These are phyloP conservation scores for Peromyscus californicus DNA, from an alignment of 2,113 vertebrate genomes.

Conservation along the genomic window DNA sequence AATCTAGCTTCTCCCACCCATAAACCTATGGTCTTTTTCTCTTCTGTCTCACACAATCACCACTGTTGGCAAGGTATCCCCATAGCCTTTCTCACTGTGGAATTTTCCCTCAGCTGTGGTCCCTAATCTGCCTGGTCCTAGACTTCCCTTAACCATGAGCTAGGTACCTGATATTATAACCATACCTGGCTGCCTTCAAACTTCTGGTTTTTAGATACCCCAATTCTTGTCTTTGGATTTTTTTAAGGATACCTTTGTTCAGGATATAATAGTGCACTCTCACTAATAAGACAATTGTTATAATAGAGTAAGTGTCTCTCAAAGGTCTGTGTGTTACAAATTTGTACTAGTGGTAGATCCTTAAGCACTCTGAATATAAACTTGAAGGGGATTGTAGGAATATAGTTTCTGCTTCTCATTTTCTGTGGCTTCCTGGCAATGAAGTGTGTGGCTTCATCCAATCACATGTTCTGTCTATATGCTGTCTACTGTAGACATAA, in stretches of 20 bases:
- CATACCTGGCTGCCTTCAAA: background rate
- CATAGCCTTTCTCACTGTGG: background rate
- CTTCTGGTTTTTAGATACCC: background rate
- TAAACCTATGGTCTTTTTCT: background rate
- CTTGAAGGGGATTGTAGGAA: background rate
- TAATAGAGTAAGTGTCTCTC: background rate
- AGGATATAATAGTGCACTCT: background rate
- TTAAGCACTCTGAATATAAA: background rate
- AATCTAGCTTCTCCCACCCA: background rate
- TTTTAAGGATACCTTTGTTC: background rate
- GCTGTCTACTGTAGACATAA: background rate
- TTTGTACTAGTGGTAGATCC: background rate
- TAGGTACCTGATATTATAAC: fast-evolving
- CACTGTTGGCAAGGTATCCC: background rate
- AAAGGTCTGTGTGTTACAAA: background rate
- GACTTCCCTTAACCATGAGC: background rate
- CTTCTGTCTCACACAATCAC: background rate
- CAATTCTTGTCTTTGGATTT: background rate
- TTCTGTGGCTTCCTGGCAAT: background rate
- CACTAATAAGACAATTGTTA: background rate
- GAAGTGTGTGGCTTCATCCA: too few relatives aligned
- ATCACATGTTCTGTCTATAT: background rate
- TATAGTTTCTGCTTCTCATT: background rate
- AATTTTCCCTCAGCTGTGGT: background rate
- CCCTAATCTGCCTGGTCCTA: background rate